Conservation (phyloP, 2,113 vertebrate species). For the Burhinus oedicnemus region DNA sequence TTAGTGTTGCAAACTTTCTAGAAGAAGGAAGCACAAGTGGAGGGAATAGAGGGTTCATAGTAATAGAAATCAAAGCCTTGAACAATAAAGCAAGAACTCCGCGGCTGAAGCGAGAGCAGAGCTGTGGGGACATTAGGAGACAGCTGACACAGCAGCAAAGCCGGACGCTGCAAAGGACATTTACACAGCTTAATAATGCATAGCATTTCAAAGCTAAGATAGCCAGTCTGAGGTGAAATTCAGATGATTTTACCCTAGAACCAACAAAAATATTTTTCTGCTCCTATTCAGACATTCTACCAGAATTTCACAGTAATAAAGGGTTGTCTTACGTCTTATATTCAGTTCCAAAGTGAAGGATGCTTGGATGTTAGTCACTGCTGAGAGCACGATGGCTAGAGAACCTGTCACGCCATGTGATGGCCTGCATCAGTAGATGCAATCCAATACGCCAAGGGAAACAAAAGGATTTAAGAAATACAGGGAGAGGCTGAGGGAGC, state of each 20-base stretch:
- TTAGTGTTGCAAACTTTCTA: background rate
- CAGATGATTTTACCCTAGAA: background rate
- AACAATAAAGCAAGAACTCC: background rate
- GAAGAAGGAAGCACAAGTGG: background rate
- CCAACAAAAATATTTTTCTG: background rate
- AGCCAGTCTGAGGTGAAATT: background rate
- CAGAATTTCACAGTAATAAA: background rate
- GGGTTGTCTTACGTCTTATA: accelerated
- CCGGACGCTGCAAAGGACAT: background rate
- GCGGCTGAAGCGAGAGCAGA: background rate
- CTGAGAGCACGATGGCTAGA: background rate
- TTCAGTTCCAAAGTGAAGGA: background rate
- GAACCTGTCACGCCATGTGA: background rate
- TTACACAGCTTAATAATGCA: background rate
- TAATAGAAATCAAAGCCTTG: background rate
- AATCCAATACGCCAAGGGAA: background rate
- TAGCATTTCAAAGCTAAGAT: background rate
- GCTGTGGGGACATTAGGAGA: background rate
- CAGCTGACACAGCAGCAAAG: background rate
- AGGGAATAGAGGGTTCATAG: background rate
- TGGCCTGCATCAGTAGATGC: background rate
- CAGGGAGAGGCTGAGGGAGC: background rate
- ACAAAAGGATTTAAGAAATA: background rate
- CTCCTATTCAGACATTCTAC: background rate
- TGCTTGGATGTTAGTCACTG: background rate